Evolutionary conservation across 1,140 invertebrate genomes (phyloP).

Genomic region (Thaumetopoea pityocampa): DNA sequence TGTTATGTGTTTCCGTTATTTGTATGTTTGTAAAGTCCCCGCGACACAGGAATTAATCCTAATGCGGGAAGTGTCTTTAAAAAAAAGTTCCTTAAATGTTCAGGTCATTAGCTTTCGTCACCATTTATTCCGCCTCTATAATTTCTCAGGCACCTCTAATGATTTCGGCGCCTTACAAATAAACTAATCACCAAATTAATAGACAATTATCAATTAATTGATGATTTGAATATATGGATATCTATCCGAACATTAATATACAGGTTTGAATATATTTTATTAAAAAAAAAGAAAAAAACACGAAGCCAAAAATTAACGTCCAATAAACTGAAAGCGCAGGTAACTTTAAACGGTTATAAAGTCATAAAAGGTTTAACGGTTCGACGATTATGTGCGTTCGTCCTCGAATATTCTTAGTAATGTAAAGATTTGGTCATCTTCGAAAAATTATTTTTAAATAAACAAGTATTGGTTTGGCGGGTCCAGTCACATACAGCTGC

Average conservation of each 20-base stretch:
- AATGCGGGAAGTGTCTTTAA: too few relatives aligned
- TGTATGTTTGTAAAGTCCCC: too few relatives aligned
- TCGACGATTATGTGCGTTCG: constrained; percentile 4
- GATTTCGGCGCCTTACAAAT: constrained; percentile 3
- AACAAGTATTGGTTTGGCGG: not conserved
- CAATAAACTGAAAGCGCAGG: constrained; percentile 15
- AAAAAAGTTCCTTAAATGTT: too few relatives aligned
- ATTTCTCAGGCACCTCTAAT: constrained; percentile 18
- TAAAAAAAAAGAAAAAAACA: too few relatives aligned
- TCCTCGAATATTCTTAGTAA: not conserved
- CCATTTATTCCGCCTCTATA: constrained; percentile 8
- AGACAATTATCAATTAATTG: constrained; percentile 11
- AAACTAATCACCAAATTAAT: constrained; percentile 10
- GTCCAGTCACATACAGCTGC: constrained; percentile 1
- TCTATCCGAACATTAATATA: constrained; percentile 8
- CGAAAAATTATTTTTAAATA: constrained; percentile 1
- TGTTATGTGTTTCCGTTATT: too few relatives aligned
- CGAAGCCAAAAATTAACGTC: constrained; percentile 2
- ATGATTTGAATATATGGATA: constrained; percentile 15
- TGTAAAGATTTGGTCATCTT: too few relatives aligned
- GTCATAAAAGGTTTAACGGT: constrained; percentile 12
- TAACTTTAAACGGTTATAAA: constrained; percentile 16
- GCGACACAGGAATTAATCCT: too few relatives aligned
- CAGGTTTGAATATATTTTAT: too few relatives aligned
- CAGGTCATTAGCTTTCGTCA: too few relatives aligned